phyloP scores from a whole-genome alignment of 2,113 vertebrate species.

The Barnardius zonarius region DNA sequence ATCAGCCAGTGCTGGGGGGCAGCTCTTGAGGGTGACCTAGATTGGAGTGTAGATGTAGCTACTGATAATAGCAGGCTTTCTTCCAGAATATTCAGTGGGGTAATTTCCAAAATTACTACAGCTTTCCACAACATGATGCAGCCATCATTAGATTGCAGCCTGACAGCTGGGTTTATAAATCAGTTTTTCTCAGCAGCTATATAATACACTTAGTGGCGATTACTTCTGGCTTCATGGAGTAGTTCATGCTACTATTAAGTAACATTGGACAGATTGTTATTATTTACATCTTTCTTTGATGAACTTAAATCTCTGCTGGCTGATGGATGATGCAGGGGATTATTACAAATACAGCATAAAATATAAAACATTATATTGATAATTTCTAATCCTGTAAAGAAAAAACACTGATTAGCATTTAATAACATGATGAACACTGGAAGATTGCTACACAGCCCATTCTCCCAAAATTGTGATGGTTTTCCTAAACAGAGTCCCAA shows the following conservation, averaged over 20 bases:
- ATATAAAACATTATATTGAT: neutral
- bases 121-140: neutral
- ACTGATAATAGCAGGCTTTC: neutral
- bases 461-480: neutral
- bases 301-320: neutral
- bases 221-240: neutral
- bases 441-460: neutral
- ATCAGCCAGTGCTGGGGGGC: neutral
- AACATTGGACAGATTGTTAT: conserved; percentile 6
- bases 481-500: neutral
- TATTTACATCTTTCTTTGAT: conserved; percentile 42
- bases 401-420: neutral
- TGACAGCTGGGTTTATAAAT: conserved; percentile 22
- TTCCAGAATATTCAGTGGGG: neutral
- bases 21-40: neutral
- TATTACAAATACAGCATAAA: neutral
- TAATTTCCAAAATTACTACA: neutral
- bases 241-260: conserved; percentile 20
- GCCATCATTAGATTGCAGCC: neutral
- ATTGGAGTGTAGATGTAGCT: neutral
- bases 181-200: neutral
- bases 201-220: neutral
- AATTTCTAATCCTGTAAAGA: neutral
- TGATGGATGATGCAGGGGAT: neutral
- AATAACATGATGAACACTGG: neutral